phyloP scores from a whole-genome alignment of 2,888 invertebrate genomes.

The Caenorhabditis japonica region DNA sequence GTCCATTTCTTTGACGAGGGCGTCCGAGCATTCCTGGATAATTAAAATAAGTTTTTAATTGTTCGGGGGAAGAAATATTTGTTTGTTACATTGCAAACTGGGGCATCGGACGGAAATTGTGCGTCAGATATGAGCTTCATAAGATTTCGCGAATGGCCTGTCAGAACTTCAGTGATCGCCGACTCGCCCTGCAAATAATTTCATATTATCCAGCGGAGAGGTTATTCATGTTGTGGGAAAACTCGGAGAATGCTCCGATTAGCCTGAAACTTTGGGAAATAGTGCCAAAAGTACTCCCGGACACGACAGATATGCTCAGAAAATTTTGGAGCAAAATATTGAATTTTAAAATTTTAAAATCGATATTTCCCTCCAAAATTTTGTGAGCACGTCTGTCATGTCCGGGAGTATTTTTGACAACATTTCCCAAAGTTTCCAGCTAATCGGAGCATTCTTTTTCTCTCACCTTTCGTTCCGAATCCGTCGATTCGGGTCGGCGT shows the following conservation, averaged over 20 bases:
- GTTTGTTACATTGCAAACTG: constrained; percentile 69
- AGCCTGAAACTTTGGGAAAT: no score
- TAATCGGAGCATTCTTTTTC: background rate
- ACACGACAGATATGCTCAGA: no score
- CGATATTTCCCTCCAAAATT: no score
- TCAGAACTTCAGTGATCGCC: constrained; percentile 38
- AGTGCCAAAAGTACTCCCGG: no score
- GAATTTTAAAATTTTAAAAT: no score
- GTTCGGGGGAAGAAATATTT: constrained; percentile 1
- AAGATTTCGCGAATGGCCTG: constrained; percentile 60
- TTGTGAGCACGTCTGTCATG: no score
- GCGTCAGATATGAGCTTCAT: constrained; percentile 69
- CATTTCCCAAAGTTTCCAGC: constrained; percentile 1
- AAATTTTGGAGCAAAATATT: no score
- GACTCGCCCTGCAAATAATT: constrained; percentile 27
- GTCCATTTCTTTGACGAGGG: constrained; percentile 66
- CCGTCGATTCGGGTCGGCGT: constrained; percentile 42
- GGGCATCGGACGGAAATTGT: constrained; percentile 66
- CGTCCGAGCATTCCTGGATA: constrained; percentile 71
- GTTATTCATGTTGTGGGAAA: no score
- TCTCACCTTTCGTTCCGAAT: constrained; percentile 37
- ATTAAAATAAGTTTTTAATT: background rate
- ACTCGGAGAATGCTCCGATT: no score
- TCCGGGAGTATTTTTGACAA: no score
- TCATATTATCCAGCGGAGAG: no score